Base-by-base conservation (phyloP, 2,113 vertebrate genomes). In the Deroptyus accipitrinus region DNA sequence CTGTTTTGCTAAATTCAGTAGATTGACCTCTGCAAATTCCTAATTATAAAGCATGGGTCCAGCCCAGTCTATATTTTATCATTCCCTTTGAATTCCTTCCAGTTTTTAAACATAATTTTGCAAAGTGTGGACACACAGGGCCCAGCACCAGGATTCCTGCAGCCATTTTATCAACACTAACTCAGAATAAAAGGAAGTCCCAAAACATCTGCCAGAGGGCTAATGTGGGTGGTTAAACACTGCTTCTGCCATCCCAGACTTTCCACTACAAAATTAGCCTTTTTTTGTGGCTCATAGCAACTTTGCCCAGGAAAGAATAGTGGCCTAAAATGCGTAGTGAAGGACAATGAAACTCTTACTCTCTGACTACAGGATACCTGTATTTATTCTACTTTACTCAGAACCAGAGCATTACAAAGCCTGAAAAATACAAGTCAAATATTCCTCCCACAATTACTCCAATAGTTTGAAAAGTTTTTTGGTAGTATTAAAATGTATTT, bases 41-140 rank as follows among this genome's bases (percentile, higher is more conserved):
- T 92, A 74, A 88, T 51, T 90, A 70, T 59, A 92, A 83, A 80
- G 49, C 5, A 1, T 33, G 17, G 7, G 18, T 74, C 25, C 67
- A 88, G 59, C n/a, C 49, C 27, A 70, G n/a, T 15, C 84, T 68
- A 17, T 70, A 64, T 88, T 95, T 90, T 92, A 37, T 74, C 54
- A 68, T 67, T 83, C 25, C 59, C 70, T 95, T 73, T 91, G 41
- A 88, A 93, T 86, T 91, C 54, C 23, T 83, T 96, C 59, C 49
- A 74, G 13, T 33, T 93, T 79, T 94, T 63, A 67, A 83, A 92
- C 17, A 66, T 31, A 35, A 41, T 93, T 93, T 85, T 33, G 10
- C 48, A 1, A 79, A 86, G 51, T 74, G 39, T 61, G 31, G 68
- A 86, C 61, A 70, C 13, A 73, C 13, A 73, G 66, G 70, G 28